Evolutionary conservation across 2,888 invertebrate genomes (phyloP).

Genomic region (Crossocerus cetratus): DNA sequence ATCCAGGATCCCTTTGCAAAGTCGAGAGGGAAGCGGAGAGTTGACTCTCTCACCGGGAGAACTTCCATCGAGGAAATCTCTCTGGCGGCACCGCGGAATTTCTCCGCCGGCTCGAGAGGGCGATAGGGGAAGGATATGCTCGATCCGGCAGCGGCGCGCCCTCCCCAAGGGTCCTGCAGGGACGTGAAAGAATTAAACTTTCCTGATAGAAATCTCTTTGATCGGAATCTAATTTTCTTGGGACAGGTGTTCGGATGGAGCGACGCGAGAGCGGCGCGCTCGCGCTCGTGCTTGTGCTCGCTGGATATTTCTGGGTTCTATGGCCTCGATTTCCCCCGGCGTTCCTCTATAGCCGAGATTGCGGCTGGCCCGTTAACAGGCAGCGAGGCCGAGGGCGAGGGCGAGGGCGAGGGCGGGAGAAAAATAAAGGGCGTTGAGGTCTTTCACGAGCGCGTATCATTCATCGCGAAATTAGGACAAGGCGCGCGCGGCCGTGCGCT

Average conservation of each 20-base stretch:
- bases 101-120: conserved; percentile 2
- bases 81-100: conserved; percentile 26
- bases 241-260: too few relatives aligned
- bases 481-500: conserved; percentile 46
- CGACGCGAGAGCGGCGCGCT: too few relatives aligned
- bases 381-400: background rate
- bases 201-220: conserved; percentile 39
- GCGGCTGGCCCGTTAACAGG: background rate
- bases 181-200: too few relatives aligned
- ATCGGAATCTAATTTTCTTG: too few relatives aligned
- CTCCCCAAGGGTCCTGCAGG: too few relatives aligned
- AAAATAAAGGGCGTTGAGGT: conserved; percentile 57
- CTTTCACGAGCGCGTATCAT: conserved; percentile 63
- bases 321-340: too few relatives aligned
- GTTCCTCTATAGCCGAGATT: too few relatives aligned
- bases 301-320: too few relatives aligned
- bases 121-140: conserved; percentile 24
- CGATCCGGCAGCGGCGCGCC: conserved; percentile 19
- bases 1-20: conserved; percentile 9
- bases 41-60: background rate
- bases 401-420: conserved; percentile 2
- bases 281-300: too few relatives aligned
- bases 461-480: conserved; percentile 67
- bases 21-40: background rate
- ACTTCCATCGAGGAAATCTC: conserved; percentile 12